Base-by-base conservation (phyloP, 2,888 invertebrate genomes). In the Aleiodes testaceus region DNA sequence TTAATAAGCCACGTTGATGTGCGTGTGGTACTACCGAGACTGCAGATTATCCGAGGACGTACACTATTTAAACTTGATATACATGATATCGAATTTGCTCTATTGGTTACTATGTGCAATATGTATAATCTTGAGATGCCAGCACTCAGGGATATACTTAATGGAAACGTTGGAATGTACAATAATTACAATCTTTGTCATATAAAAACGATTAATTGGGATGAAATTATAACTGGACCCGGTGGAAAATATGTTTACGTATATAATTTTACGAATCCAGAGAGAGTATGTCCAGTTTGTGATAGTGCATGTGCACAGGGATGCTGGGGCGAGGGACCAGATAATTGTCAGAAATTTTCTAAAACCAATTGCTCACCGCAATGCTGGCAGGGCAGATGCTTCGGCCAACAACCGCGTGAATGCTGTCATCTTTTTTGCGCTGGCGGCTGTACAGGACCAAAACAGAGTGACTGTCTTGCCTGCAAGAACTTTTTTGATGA, bases 391-490 rank as follows among this genome's bases (percentile, higher is more conserved):
- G 97, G 97, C 1, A 91, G 98, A 69, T 99, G 99, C 87, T 99
- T 96, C 84, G 98, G 98, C 0, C 92, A 93, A 0, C 93, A 95
- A 79, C 97, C 97, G 0, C 90, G 97, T 47, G 95, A 97, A 84
- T 99, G 99, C 86, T 99, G 99, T 86, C 97, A 99, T 87, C 90
- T 97, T 9, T 97, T 98, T 87, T 99, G 99, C 87, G 98, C 98
- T 4, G 99, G 97, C 16, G 99, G 99, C 9, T 99, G 99, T 86
- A 95, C 92, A 0, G 99, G 98, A 0, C 97, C 98, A 0, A 93
- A 95, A 73, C 95, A 97, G 79, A 95, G 94, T 82, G 97, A 98
- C 86, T 99, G 99, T 86, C 92, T 97, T 79, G 98, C 98, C 0
- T 99, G 99, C 87, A 92, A 94, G 80, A 97, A 98, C 87, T 98